Percentiles rank a stretch among this genome's conserved stretches.
Conservation (phyloP, 1,140 invertebrate species). For the Heterodera carotae region DNA sequence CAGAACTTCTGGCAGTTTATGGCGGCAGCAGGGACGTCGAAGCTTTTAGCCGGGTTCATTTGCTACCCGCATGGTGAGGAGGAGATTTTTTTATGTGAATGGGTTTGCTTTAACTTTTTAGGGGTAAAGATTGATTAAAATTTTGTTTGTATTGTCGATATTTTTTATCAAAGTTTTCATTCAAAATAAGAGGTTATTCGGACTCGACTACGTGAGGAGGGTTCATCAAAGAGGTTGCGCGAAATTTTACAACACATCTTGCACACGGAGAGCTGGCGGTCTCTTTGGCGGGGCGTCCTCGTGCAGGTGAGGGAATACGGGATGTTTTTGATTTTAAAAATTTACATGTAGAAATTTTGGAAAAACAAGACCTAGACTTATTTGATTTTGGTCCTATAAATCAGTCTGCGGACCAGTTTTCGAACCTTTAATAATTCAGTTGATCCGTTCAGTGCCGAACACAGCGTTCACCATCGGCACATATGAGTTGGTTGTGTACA, state of each 20-base stretch:
- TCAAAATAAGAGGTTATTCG: conserved; percentile 58
- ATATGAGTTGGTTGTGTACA: conserved; percentile 17
- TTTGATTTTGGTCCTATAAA: too few relatives aligned
- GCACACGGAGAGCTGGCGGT: conserved; percentile 28
- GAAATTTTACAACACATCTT: conserved; percentile 33
- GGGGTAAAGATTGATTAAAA: too few relatives aligned
- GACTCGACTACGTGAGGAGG: conserved; percentile 50
- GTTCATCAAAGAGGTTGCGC: conserved; percentile 15
- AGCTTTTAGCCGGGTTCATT: conserved; percentile 49
- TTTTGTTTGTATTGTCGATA: too few relatives aligned
- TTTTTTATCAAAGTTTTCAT: too few relatives aligned
- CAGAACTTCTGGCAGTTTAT: conserved; percentile 54
- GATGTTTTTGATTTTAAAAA: too few relatives aligned
- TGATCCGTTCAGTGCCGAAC: conserved; percentile 18
- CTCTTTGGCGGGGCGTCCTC: conserved; percentile 35
- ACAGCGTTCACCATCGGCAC: conserved; percentile 18
- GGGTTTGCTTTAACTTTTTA: too few relatives aligned
- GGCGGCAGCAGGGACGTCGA: conserved; percentile 50
- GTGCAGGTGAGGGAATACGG: too few relatives aligned
- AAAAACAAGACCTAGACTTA: too few relatives aligned
- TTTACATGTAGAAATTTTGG: too few relatives aligned
- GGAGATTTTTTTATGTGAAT: too few relatives aligned
- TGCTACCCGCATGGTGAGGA: conserved; percentile 55
- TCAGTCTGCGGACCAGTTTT: too few relatives aligned
- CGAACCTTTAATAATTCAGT: too few relatives aligned